phyloP scores from a whole-genome alignment of 2,797 vertebrate species.

The Pagetopsis macropterus region DNA sequence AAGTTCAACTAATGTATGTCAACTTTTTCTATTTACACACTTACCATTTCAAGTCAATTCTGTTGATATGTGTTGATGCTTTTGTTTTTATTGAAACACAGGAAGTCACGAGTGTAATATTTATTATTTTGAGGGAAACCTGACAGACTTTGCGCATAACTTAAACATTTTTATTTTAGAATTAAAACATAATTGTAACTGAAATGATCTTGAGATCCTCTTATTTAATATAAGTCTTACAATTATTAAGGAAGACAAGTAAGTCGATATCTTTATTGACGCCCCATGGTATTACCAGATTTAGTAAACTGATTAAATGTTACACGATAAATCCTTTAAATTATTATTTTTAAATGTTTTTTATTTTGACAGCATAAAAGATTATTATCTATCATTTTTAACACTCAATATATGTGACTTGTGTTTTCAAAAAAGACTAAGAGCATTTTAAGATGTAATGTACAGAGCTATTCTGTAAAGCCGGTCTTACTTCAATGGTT shows the following conservation, averaged over 20 bases:
- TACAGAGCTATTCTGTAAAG: not conserved
- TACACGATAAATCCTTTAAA: not conserved
- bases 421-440: not conserved
- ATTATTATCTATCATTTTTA: not conserved
- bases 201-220: not conserved
- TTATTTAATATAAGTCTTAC: not conserved
- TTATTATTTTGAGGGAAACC: not conserved
- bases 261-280: not conserved
- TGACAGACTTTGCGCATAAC: not conserved
- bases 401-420: slow-evolving; percentile 3
- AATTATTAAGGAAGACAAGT: not conserved
- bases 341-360: not conserved
- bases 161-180: not conserved
- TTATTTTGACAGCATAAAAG: not conserved
- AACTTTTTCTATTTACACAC: slow-evolving; percentile 74
- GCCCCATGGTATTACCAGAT: not conserved
- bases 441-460: not conserved
- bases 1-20: slow-evolving; percentile 87
- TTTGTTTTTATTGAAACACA: slow-evolving; percentile 1
- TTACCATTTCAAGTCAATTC: slow-evolving; percentile 42
- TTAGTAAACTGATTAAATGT: not conserved
- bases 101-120: not conserved
- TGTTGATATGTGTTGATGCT: slow-evolving; percentile 13
- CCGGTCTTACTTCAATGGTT: not conserved
- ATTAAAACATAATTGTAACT: not conserved